Evolutionary conservation across 1,140 invertebrate species (phyloP).

Genomic region (Conus ventricosus): DNA sequence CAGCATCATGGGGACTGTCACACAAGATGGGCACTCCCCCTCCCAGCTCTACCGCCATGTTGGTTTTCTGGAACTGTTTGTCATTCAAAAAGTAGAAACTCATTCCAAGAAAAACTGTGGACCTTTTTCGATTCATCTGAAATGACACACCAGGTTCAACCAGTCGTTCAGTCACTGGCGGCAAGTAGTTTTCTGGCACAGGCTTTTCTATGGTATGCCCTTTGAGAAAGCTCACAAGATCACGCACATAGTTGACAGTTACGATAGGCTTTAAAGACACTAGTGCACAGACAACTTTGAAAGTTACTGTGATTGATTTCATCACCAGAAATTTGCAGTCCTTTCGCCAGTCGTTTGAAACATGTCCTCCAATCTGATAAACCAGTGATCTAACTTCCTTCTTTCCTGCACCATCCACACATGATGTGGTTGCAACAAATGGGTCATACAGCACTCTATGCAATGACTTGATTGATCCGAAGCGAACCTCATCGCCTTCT

Average conservation of each 20-base stretch:
- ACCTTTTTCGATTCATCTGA: constrained; percentile 75
- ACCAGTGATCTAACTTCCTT: constrained; percentile 59
- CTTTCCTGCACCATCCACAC: constrained; percentile 63
- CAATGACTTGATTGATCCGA: constrained; percentile 73
- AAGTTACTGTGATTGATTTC: constrained; percentile 80
- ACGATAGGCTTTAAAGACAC: constrained; percentile 81
- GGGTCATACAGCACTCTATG: constrained; percentile 70
- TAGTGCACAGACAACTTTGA: constrained; percentile 82
- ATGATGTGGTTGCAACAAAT: constrained; percentile 67
- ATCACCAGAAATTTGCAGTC: constrained; percentile 81
- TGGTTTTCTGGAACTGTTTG: constrained; percentile 71
- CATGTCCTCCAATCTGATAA: constrained; percentile 70
- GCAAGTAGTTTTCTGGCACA: constrained; percentile 75
- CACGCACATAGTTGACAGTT: constrained; percentile 79
- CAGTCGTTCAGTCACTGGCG: constrained; percentile 77
- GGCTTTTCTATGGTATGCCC: constrained; percentile 73
- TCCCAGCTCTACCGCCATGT: constrained; percentile 61
- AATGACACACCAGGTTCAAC: constrained; percentile 79
- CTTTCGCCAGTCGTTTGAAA: constrained; percentile 73
- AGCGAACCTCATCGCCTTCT: constrained; percentile 70
- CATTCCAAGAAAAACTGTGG: constrained; percentile 78
- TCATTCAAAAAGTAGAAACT: constrained; percentile 80
- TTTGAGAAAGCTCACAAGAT: constrained; percentile 75
- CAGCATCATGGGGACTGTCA: constrained; percentile 46
- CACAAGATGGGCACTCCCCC: constrained; percentile 63